Base-by-base conservation (phyloP, 2,113 vertebrate species). In the Chitala chitala region DNA sequence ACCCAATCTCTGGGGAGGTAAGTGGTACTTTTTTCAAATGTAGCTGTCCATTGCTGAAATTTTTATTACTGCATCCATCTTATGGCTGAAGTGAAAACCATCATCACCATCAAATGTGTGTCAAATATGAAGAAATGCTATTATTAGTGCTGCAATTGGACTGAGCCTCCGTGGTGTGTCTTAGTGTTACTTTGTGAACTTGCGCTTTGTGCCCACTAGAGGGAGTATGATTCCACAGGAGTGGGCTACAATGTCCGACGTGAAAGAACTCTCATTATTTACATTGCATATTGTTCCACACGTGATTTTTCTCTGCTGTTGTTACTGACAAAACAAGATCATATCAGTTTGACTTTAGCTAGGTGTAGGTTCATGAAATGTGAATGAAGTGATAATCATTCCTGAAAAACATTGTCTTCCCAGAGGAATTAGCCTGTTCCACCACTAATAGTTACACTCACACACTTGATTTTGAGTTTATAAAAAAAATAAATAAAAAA, bases 1-100 rank as follows among this genome's bases (percentile, higher is more conserved):
- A 98, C 74, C 97, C 97, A 2, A 93, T 89, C 87, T 92, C 91
- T 0, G 97, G 97, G 86, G 95, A 98, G 90, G 97, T 98, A 80
- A 83, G 92, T 80, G 64, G 29, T 54, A 24, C 3, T 22, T 26
- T 42, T 50, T 12, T 63, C 3, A 29, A 50, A 8, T 24, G 53
- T 58, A 13, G 53, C 55, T 26, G 26, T 29, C 31, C 5, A 38
- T 24, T 20, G 22, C 17, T 1, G 26, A 15, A 26, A 20, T 20
- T 15, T 69, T n/a, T n/a, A n/a, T n/a, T n/a, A n/a, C n/a, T n/a
- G n/a, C n/a, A n/a, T n/a, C n/a, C n/a, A n/a, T n/a, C n/a, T n/a
- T n/a, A n/a, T n/a, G n/a, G n/a, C n/a, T n/a, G n/a, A n/a, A n/a
- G n/a, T n/a, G n/a, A n/a, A n/a, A n/a, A n/a, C n/a, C n/a, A n/a